These are phyloP conservation scores for Agelas oroides DNA, from an alignment of 37 sponge, comb jelly and placozoan species.

Conservation along the genomic window DNA sequence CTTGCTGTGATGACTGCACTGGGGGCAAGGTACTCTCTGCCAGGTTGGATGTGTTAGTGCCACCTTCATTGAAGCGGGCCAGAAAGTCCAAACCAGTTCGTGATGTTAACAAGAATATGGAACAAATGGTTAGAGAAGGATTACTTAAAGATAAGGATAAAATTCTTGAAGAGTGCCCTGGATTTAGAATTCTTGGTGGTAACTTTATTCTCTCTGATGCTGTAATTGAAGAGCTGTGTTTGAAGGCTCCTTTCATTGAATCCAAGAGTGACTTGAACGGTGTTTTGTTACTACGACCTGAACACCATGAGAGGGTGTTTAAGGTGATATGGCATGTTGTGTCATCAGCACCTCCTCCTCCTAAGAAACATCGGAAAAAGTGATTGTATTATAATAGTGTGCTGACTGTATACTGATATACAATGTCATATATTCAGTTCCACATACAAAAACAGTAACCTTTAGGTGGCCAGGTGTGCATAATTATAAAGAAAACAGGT, in stretches of 20 bases:
- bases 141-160: neutral
- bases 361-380: neutral
- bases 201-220: constrained; percentile 1
- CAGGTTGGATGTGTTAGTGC: neutral
- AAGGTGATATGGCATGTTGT: neutral
- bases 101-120: no score
- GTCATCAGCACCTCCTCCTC: neutral
- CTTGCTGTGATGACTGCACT: constrained; percentile 1
- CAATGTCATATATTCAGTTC: no score
- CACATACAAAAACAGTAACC: no score
- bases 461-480: neutral
- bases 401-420: neutral
- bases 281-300: neutral
- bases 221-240: constrained; percentile 22
- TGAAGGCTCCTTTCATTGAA: neutral
- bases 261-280: neutral
- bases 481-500: neutral
- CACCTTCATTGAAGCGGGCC: neutral
- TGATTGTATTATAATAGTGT: no score
- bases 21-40: neutral
- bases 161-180: neutral
- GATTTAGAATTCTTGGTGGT: constrained; percentile 7
- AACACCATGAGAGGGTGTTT: neutral
- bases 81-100: no score
- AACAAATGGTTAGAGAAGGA: neutral